Conservation (phyloP, 2,113 vertebrate genomes). For the Channa maculata region DNA sequence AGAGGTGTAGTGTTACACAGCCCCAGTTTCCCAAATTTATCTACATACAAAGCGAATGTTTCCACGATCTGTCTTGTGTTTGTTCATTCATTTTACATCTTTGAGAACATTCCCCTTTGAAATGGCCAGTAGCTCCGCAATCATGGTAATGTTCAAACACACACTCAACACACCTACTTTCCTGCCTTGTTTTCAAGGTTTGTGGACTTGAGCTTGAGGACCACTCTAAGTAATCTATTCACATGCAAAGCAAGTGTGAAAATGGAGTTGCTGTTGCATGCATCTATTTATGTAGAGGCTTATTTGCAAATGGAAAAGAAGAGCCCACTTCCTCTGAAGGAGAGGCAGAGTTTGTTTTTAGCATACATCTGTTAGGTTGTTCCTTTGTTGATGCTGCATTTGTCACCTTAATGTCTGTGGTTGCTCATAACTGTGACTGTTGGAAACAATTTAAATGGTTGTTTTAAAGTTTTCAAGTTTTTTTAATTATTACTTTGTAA, state of each 20-base stretch:
- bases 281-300: background rate
- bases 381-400: background rate
- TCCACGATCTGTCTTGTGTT: background rate
- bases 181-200: constrained; percentile 1
- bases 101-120: too few relatives aligned
- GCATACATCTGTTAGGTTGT: background rate
- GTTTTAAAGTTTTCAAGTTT: too few relatives aligned
- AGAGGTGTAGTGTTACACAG: background rate
- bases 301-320: background rate
- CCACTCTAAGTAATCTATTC: constrained; percentile 8
- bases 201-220: constrained; percentile 2
- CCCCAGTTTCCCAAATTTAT: background rate
- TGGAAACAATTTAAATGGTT: too few relatives aligned
- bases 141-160: too few relatives aligned
- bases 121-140: too few relatives aligned
- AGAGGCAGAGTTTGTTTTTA: background rate
- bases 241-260: constrained; percentile 20
- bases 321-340: background rate
- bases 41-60: background rate
- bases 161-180: background rate
- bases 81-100: too few relatives aligned
- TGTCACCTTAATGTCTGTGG: background rate
- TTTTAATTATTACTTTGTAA: too few relatives aligned
- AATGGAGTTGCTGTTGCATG: constrained; percentile 11
- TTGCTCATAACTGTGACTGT: too few relatives aligned